phyloP scores from a whole-genome alignment of 1,140 invertebrate genomes.

The Listronotus bonariensis region DNA sequence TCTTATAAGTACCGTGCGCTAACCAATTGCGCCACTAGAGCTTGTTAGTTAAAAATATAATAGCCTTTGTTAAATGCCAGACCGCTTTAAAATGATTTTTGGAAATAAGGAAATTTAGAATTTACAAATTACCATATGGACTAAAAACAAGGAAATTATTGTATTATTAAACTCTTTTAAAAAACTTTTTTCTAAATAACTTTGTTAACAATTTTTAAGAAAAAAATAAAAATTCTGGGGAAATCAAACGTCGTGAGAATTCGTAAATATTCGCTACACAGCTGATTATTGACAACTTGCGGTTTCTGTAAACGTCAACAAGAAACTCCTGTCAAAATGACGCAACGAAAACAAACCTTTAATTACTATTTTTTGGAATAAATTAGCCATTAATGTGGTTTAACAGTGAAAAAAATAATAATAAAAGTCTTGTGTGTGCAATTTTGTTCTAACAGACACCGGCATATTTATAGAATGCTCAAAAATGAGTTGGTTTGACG shows the following conservation, averaged over 20 bases:
- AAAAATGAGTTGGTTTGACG: constrained; percentile 91
- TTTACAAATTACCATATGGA: no score
- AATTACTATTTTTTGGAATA: background rate
- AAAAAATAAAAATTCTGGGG: no score
- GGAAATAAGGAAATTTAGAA: no score
- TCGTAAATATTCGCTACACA: no score
- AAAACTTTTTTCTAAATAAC: no score
- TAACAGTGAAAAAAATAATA: background rate
- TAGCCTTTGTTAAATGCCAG: no score
- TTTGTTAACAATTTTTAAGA: no score
- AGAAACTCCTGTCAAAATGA: constrained; percentile 20
- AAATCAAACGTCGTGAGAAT: no score
- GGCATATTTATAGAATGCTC: constrained; percentile 18
- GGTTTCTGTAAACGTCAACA: constrained; percentile 8
- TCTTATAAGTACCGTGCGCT: constrained; percentile 97
- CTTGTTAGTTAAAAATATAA: constrained; percentile 7
- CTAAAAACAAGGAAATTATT: no score
- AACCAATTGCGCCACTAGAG: constrained; percentile 94
- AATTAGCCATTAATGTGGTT: background rate
- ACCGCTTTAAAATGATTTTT: no score
- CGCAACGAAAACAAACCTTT: constrained; percentile 27
- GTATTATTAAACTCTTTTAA: no score
- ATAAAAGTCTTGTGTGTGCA: background rate
- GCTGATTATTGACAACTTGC: no score
- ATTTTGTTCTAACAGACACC: background rate